phyloP scores from a whole-genome alignment of 2,888 invertebrate genomes.

The Meganola albula region DNA sequence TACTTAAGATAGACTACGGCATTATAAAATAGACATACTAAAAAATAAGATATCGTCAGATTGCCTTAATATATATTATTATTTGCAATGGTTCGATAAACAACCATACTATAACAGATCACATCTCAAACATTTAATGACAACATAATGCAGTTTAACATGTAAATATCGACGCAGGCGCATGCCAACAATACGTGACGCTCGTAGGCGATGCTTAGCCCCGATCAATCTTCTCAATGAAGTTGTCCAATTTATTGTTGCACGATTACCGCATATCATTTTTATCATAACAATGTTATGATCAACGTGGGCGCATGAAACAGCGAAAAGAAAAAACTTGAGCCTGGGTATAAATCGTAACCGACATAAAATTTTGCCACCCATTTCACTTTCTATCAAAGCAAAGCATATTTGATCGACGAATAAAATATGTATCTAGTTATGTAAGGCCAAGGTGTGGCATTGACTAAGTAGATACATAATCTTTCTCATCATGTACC shows the following conservation, averaged over 20 bases:
- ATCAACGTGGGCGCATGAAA: constrained; percentile 38
- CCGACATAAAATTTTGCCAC: constrained; percentile 20
- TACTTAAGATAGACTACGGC: too few species aligned
- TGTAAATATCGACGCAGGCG: constrained; percentile 30
- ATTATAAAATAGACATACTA: too few species aligned
- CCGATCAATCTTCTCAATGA: constrained; percentile 63
- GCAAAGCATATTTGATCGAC: constrained; percentile 16
- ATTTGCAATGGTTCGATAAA: too few species aligned
- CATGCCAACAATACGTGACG: constrained; percentile 43
- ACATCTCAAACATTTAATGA: constrained; percentile 30
- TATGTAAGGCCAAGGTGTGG: constrained; percentile 12
- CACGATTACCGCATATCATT: constrained; percentile 48
- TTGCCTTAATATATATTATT: too few species aligned
- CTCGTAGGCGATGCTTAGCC: constrained; percentile 59
- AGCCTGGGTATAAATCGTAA: constrained; percentile 15
- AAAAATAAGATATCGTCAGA: too few species aligned
- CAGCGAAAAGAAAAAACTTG: constrained; percentile 34
- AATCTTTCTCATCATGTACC: constrained; percentile 16
- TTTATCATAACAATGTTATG: constrained; percentile 46
- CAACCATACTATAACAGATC: constrained; percentile 30
- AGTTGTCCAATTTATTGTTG: constrained; percentile 60
- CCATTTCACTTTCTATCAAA: constrained; percentile 19
- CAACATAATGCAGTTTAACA: constrained; percentile 32
- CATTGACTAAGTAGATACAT: too few species aligned
- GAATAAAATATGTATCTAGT: constrained; percentile 20